Evolutionary conservation across 2,888 invertebrate species (phyloP).

Genomic region (Volucella inflata): DNA sequence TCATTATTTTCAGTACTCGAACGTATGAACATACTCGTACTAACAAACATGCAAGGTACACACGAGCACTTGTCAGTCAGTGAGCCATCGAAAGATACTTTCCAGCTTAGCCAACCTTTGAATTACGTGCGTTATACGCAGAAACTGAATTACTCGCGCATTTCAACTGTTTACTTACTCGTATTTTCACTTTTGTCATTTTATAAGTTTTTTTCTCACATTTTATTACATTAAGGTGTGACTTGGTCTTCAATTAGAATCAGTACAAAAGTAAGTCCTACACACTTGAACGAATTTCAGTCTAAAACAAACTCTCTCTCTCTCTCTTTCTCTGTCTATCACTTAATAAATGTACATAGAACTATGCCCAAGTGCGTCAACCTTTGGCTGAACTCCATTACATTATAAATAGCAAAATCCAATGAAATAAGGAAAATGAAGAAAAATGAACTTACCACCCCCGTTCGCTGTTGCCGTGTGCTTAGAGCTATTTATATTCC

Average conservation of each 20-base stretch:
- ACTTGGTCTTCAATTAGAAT: slow-evolving; percentile 44
- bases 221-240: slow-evolving; percentile 60
- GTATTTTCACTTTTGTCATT: slow-evolving; percentile 65
- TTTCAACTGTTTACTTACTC: slow-evolving; percentile 48
- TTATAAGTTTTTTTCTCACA: slow-evolving; percentile 47
- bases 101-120: slow-evolving; percentile 25
- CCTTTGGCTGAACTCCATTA: slow-evolving; percentile 37
- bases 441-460: slow-evolving; percentile 79
- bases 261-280: slow-evolving; percentile 31
- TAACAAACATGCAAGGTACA: neutral
- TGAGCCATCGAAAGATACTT: slow-evolving; percentile 34
- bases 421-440: neutral
- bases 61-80: slow-evolving; percentile 11
- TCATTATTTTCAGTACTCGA: slow-evolving; percentile 18
- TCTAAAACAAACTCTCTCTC: slow-evolving; percentile 23
- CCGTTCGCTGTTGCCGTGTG: slow-evolving; percentile 83
- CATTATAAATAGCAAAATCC: slow-evolving; percentile 14
- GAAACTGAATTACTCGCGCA: slow-evolving; percentile 36
- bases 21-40: neutral
- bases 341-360: neutral
- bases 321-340: neutral
- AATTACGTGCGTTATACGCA: slow-evolving; percentile 12
- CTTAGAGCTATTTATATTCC: slow-evolving; percentile 84
- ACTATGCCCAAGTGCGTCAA: slow-evolving; percentile 57
- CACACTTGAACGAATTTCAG: slow-evolving; percentile 60